Base-by-base conservation (phyloP, 1,140 invertebrate genomes). In the Microvelia longipes region DNA sequence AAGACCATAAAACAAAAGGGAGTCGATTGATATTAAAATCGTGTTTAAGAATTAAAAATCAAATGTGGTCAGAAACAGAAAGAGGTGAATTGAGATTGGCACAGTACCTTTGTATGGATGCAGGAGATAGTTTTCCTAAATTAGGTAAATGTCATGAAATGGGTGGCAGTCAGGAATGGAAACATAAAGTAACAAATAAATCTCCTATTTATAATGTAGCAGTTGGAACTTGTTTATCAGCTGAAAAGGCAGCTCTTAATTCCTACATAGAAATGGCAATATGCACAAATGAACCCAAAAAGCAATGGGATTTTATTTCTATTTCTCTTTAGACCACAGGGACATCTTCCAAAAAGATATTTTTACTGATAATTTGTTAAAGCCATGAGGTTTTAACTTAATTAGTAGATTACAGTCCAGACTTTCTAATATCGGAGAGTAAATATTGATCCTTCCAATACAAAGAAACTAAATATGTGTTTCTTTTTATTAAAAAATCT, bases 71-170 rank as follows among this genome's bases (percentile, higher is more conserved):
- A 74, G 88, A 95, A 79, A 95, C 92, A 0, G 88, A 89, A 69
- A 90, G 89, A 70, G 84, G 85, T 69, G 93, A 96, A 78, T 78
- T 97, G n/a, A 85, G 94, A 19, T 80, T 98, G 29, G 90, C 89
- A 1, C 87, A 91, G 73, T 81, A 93, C 27, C 79, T 96, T 0
- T 98, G 95, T 77, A 76, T 98, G 69, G 93, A 96, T 80, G 89
- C 1, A 79, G 84, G 63, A 81, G 85, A 35, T 79, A 83, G 30
- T 75, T 61, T 68, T 61, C 90, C 92, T 0, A 81, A 85, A 65
- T 79, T 97, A 11, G 87, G 87, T 69, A 97, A 97, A 80, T 98
- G 95, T 77, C 93, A 96, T 77, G 93, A 95, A 78, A 89, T 92
- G 83, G 88, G 91, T 24, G 91, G 90, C 0, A 84, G 88, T 73